phyloP scores from a whole-genome alignment of 2,797 vertebrate genomes.

The Ibycter americanus region DNA sequence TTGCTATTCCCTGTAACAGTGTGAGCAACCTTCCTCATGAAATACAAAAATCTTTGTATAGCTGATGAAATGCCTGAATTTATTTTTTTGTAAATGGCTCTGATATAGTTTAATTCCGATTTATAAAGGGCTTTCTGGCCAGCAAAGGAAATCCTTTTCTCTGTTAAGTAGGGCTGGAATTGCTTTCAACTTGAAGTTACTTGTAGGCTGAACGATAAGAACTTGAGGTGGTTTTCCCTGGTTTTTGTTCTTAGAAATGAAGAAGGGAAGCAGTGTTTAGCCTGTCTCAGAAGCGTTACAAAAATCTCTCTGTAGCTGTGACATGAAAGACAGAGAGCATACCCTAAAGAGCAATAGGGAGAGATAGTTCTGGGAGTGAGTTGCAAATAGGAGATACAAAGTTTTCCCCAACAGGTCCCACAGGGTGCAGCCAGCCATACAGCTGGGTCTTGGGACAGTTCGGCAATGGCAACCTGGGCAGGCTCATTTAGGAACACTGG shows the following conservation, averaged over 20 bases:
- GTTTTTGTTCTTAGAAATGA: neutral
- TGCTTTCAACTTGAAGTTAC: neutral
- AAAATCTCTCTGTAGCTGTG: neutral
- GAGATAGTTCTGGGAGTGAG: neutral
- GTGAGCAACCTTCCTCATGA: neutral
- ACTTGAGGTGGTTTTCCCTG: neutral
- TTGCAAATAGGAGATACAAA: neutral
- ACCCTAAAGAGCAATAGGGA: neutral
- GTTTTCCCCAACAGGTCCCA: neutral
- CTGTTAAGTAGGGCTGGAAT: neutral
- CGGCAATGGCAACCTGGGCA: fast-evolving
- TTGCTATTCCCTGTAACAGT: neutral
- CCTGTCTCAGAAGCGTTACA: neutral
- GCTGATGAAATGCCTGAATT: neutral
- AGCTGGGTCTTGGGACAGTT: neutral
- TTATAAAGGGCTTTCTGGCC: neutral
- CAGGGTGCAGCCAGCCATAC: neutral
- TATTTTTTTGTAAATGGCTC: neutral
- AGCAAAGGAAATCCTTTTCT: neutral
- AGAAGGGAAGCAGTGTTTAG: neutral
- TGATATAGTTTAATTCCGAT: neutral
- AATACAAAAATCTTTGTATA: neutral
- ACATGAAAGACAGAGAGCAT: neutral
- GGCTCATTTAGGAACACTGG: neutral
- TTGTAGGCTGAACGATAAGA: neutral